Evolutionary conservation across 2,113 vertebrate species (phyloP), one percentile per base, ranked within the genome.

Genomic region (Pipa parva): DNA sequence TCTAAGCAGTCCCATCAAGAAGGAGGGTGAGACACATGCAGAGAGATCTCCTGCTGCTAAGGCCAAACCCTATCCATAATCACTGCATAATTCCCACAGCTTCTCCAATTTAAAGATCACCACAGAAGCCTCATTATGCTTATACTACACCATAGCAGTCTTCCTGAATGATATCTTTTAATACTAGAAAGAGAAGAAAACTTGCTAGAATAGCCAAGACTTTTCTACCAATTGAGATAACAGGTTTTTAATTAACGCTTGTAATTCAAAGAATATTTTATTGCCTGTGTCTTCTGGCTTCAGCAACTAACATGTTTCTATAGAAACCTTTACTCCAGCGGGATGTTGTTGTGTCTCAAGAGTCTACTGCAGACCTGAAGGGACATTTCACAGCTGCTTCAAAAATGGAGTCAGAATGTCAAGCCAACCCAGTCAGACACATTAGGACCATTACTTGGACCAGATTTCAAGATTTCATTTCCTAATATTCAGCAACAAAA

Each of bases 261-360:
- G 1, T 15, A n/a, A 22, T n/a, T 17, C 13, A 72, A 59, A 36
- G 63, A 18, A 1, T 8, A 52, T 61, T 75, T 13, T 8, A 7
- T 48, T 71, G 71, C 72, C 71, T 48, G 72, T 6, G 73, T 59
- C 51, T 70, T 73, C 31, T 33, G n/a, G 17, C 62, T 39, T 29
- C 50, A 21, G 48, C 50, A 27, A 49, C 28, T 1, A 24, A 13
- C 17, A 33, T 72, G 70, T 79, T 59, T 31, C 74, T 80, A 76
- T 75, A 67, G 80, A 75, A 74, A 82, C 79, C 42, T 18, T 24
- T 56, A 28, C 2, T 13, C 52, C 13, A 7, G 29, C 24, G 75
- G 73, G 74, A 82, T 65, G 72, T 64, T 76, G 63, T 48, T 10
- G 31, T 52, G 8, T 78, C 71, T 74, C 24, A 33, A 72, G 71